Conservation (phyloP, 2,113 vertebrate genomes). For the Ranitomeya imitator region DNA sequence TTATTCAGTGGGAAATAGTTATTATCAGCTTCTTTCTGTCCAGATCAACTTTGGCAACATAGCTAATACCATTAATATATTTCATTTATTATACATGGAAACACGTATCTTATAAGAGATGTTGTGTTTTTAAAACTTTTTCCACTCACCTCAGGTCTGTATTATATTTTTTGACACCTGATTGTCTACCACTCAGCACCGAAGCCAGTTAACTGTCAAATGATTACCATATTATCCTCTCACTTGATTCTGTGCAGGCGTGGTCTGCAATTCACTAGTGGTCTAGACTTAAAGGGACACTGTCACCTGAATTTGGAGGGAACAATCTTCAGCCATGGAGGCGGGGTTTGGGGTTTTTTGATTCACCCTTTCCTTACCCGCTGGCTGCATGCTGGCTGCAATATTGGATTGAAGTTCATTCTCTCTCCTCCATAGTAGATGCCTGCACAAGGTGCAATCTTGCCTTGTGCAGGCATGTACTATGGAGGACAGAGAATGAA, state of each 20-base stretch:
- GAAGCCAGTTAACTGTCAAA: no score
- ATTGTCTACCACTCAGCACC: not conserved
- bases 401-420: no score
- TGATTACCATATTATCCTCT: no score
- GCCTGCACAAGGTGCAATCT: no score
- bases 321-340: no score
- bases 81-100: constrained; percentile 3
- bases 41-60: constrained; percentile 11
- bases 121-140: not conserved
- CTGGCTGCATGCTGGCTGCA: no score
- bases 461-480: no score
- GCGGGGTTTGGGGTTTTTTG: no score
- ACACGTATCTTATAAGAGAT: not conserved
- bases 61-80: not conserved
- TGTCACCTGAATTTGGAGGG: no score
- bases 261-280: not conserved
- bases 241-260: not conserved
- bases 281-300: not conserved
- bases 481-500: no score
- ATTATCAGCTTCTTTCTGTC: not conserved
- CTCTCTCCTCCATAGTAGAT: no score
- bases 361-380: no score
- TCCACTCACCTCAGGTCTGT: not conserved
- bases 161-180: not conserved
- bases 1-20: constrained; percentile 28